Evolutionary conservation across 2,888 invertebrate genomes (phyloP).

Genomic region (Mesoligia furuncula): DNA sequence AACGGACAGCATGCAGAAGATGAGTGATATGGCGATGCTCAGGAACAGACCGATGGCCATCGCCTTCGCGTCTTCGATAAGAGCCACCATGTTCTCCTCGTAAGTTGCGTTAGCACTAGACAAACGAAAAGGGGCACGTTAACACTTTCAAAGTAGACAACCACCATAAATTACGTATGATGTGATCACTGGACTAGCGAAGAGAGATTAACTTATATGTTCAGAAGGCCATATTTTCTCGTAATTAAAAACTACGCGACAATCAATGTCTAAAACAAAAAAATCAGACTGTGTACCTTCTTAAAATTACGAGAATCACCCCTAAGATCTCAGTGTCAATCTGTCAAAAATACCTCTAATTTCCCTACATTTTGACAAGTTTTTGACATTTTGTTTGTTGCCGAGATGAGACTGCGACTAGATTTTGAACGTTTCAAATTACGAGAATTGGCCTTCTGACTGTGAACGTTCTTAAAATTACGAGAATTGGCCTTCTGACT

Average conservation of each 20-base stretch:
- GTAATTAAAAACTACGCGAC: neutral
- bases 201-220: neutral
- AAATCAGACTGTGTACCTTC: no score
- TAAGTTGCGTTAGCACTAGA: conserved; percentile 85
- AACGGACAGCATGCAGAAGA: conserved; percentile 87
- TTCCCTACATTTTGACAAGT: no score
- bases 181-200: neutral
- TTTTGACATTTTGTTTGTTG: no score
- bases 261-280: no score
- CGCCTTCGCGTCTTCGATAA: conserved; percentile 89
- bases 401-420: no score
- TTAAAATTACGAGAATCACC: no score
- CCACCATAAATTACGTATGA: no score
- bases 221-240: neutral
- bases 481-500: neutral
- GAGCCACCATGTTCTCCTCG: conserved; percentile 88
- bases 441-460: neutral
- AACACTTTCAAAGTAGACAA: neutral
- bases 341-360: no score
- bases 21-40: conserved; percentile 77
- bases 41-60: conserved; percentile 88
- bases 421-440: no score
- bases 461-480: neutral
- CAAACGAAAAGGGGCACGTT: conserved; percentile 17
- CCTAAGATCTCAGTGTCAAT: no score